phyloP scores from a whole-genome alignment of 92 coral and sea anemone genomes.

The Bergia sp. region DNA sequence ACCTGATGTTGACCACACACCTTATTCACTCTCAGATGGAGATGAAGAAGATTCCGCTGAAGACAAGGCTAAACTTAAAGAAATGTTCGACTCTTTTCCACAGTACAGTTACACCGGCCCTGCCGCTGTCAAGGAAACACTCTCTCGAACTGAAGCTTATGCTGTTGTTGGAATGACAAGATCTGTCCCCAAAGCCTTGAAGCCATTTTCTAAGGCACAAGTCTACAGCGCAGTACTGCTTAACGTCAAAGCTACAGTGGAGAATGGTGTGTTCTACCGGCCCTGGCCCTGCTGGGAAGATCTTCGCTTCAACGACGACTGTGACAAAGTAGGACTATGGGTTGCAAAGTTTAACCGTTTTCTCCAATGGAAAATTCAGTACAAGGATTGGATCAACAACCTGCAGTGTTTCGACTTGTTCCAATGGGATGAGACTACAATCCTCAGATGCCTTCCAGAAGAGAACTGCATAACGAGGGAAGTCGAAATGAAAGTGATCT shows the following conservation, averaged over 20 bases:
- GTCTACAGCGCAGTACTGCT: slow-evolving; percentile 58
- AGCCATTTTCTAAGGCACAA: slow-evolving; percentile 49
- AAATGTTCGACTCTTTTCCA: slow-evolving; percentile 38
- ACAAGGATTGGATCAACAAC: slow-evolving; percentile 51
- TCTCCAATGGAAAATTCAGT: slow-evolving; percentile 47
- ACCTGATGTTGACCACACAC: neutral
- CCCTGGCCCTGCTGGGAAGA: slow-evolving; percentile 73
- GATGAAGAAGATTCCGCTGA: neutral
- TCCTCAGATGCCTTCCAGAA: slow-evolving; percentile 2
- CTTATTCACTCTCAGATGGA: slow-evolving; percentile 31
- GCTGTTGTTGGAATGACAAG: slow-evolving; percentile 53
- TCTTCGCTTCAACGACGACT: slow-evolving; percentile 66
- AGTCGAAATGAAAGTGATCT: slow-evolving; percentile 32
- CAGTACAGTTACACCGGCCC: slow-evolving; percentile 60
- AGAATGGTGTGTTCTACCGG: slow-evolving; percentile 51
- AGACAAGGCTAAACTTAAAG: neutral
- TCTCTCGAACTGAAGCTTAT: slow-evolving; percentile 46
- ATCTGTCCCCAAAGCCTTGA: slow-evolving; percentile 40
- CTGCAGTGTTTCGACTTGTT: slow-evolving; percentile 32
- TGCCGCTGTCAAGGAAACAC: slow-evolving; percentile 25
- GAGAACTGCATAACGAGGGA: slow-evolving; percentile 22
- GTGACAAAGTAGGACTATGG: slow-evolving; percentile 61
- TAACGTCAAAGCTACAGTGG: slow-evolving; percentile 56
- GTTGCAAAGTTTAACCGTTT: slow-evolving; percentile 62
- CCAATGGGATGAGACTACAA: slow-evolving; percentile 34